Evolutionary conservation across 37 sponge, comb jelly and placozoan species (phyloP).

Genomic region (Diacarnus erythraeanus): DNA sequence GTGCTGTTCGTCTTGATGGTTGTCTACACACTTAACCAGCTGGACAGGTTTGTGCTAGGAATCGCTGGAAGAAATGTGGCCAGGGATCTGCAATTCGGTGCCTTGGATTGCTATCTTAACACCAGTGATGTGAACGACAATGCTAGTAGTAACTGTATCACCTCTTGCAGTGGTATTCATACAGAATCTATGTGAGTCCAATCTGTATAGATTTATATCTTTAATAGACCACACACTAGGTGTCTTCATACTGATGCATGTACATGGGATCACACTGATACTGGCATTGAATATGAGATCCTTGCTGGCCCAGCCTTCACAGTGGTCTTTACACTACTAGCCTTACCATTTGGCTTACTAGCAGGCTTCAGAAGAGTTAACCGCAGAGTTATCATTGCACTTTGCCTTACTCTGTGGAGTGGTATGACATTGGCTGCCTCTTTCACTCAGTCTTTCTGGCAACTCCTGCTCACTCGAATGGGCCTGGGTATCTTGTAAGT

Average conservation of each 20-base stretch:
- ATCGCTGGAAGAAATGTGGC: constrained; percentile 26
- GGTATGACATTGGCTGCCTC: constrained; percentile 56
- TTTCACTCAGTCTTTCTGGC: constrained; percentile 61
- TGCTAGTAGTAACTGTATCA: constrained; percentile 1
- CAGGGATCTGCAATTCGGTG: constrained; percentile 54
- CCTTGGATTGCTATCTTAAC: constrained; percentile 36
- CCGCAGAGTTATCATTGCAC: constrained; percentile 34
- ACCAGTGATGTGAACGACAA: background rate
- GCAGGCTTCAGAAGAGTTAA: constrained; percentile 45
- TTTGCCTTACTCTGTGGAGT: constrained; percentile 71
- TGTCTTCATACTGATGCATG: constrained; percentile 8
- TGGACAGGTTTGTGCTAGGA: constrained; percentile 71
- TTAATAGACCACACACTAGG: background rate
- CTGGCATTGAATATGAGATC: constrained; percentile 63
- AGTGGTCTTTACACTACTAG: constrained; percentile 62
- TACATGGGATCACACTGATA: constrained; percentile 53
- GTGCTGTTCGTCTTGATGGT: constrained; percentile 68
- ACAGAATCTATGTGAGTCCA: constrained; percentile 20
- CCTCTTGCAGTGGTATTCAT: constrained; percentile 8
- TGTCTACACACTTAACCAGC: constrained; percentile 64
- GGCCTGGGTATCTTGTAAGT: constrained; percentile 74
- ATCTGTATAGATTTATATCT: background rate
- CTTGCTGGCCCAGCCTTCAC: constrained; percentile 79
- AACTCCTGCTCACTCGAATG: constrained; percentile 64
- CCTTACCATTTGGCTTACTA: constrained; percentile 65